Base-by-base conservation (phyloP, 2,888 invertebrate species). In the Eupithecia exiguata region DNA sequence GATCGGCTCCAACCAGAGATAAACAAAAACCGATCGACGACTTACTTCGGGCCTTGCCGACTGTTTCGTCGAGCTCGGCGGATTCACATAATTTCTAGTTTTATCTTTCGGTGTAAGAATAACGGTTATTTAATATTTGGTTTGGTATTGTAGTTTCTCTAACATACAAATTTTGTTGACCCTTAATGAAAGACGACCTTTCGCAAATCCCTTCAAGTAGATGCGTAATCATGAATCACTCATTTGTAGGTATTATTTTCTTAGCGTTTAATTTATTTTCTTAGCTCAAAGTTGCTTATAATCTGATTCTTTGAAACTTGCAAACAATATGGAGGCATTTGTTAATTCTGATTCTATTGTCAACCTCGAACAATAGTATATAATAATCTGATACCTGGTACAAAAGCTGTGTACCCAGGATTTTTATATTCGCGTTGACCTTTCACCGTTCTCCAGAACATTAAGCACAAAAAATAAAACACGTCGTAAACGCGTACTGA, bases 401-500 rank as follows among this genome's bases (percentile, higher is more conserved):
- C 58, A 58, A 21, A 58, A 58, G 58, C 58, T 25, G 25, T 10
- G 66, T 65, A 69, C n/a, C 14, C 40, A 36, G 38, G 58, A 38
- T 65, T 68, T 71, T 74, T 71, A 74, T 69, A 61, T 66, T 71
- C 66, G 43, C 58, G 68, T 25, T 75, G 75, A 75, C 75, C 75
- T 75, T 75, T 69, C 71, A 68, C 68, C 63, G 62, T 74, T 70
- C 62, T 35, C 49, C 75, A 70, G 72, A 58, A 75, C 72, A 75
- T 72, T 72, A 75, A 72, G 63, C 75, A 70, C 72, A 72, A 75
- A 75, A 72, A 72, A 72, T 74, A 72, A 72, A 75, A 75, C 67
- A 68, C 53, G 36, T 70, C 69, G 53, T 68, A 75, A 75, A 74
- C 36, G 38, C 38, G 36, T 36, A 46, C 46, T 38, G 66, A 35